A percentile compares a stretch with the other conserved stretches of the same genome.
These are phyloP conservation scores for Capreolus pygargus DNA, from an alignment of 2,113 vertebrate species.

Conservation along the genomic window DNA sequence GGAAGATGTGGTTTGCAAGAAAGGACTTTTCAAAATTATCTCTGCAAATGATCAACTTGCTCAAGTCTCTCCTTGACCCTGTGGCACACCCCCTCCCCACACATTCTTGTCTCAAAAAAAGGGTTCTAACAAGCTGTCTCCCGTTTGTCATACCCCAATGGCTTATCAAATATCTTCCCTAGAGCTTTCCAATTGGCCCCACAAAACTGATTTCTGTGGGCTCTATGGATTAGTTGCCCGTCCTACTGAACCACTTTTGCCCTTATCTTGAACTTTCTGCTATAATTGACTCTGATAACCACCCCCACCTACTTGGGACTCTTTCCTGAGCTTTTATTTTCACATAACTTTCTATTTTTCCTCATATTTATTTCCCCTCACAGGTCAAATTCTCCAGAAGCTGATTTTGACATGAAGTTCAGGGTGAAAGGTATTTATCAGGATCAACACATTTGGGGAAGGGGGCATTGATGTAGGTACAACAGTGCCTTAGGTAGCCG, in stretches of 20 bases:
- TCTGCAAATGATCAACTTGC: neutral
- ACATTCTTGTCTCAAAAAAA: neutral
- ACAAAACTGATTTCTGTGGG: neutral
- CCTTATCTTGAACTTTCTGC: neutral
- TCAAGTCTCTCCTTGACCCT: neutral
- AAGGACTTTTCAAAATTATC: constrained; percentile 47
- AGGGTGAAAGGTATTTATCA: neutral
- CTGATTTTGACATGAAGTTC: neutral
- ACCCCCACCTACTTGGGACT: neutral
- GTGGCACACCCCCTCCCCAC: neutral
- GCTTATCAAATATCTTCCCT: neutral
- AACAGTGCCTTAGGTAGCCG: too few species aligned
- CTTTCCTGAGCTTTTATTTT: neutral
- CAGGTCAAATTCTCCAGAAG: neutral
- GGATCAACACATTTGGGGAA: too few species aligned
- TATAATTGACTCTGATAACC: neutral
- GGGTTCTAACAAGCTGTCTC: neutral
- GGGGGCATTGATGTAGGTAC: fast-evolving
- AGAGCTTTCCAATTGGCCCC: neutral
- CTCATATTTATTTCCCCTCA: neutral
- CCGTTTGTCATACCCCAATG: neutral
- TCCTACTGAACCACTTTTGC: neutral
- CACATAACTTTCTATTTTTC: neutral
- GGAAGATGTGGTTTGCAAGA: constrained; percentile 11
- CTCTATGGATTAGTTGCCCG: fast-evolving